Conservation (phyloP, 2,113 vertebrate species). For the Lagopus muta region DNA sequence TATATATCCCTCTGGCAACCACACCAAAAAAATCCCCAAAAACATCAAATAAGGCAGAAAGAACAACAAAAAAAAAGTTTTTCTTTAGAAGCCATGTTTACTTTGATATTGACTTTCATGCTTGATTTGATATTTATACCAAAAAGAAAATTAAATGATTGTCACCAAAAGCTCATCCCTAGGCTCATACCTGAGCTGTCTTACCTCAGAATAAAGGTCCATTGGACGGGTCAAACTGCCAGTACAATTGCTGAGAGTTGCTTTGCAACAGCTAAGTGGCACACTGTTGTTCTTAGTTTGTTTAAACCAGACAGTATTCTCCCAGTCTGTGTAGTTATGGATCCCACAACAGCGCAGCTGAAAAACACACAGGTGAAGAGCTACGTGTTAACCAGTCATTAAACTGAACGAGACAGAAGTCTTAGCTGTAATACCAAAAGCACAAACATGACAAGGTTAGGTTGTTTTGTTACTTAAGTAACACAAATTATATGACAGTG, state of each 20-base stretch:
- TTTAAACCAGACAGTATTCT: conserved; percentile 92
- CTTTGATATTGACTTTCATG: background rate
- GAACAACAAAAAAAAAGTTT: background rate
- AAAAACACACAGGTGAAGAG: background rate
- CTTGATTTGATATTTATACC: background rate
- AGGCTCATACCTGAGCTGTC: background rate
- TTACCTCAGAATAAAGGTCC: conserved; percentile 94
- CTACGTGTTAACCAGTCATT: background rate
- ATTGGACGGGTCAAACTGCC: conserved; percentile 86
- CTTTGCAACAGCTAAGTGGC: conserved; percentile 94
- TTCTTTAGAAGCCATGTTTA: background rate
- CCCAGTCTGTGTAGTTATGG: conserved; percentile 96
- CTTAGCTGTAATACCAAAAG: background rate
- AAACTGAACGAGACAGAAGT: background rate
- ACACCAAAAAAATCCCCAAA: background rate
- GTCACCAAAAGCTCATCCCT: accelerated
- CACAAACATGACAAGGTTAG: background rate
- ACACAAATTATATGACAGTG: background rate
- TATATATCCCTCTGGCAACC: background rate
- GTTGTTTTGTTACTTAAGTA: background rate
- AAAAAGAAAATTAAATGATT: background rate
- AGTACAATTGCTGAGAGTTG: conserved; percentile 87
- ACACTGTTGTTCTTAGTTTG: conserved; percentile 96
- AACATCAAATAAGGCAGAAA: background rate
- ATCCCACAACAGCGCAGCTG: conserved; percentile 96